phyloP scores from a whole-genome alignment of 2,113 vertebrate genomes.

The Nyctibius bracteatus region DNA sequence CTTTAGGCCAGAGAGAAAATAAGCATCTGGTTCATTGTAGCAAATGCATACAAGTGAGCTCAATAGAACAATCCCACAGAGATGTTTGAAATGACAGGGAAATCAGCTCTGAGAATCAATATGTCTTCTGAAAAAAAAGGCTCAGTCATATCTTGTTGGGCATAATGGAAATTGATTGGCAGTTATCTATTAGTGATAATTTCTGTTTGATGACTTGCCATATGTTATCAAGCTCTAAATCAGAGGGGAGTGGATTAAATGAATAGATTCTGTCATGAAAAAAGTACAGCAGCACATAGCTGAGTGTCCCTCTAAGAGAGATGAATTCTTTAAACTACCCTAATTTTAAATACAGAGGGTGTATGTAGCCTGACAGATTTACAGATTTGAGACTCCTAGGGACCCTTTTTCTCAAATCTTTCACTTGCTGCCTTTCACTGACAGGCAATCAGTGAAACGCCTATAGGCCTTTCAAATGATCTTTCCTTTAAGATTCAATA shows the following conservation, averaged over 20 bases:
- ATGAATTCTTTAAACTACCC: slow-evolving; percentile 28
- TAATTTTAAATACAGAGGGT: slow-evolving; percentile 26
- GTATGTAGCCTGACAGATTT: slow-evolving; percentile 32
- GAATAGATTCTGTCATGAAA: slow-evolving; percentile 36
- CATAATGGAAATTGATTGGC: slow-evolving; percentile 63
- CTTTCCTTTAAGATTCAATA: slow-evolving; percentile 45
- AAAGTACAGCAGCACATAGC: not conserved
- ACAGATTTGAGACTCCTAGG: slow-evolving; percentile 22
- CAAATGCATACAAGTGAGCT: not conserved
- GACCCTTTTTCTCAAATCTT: slow-evolving; percentile 34
- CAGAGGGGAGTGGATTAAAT: slow-evolving; percentile 20
- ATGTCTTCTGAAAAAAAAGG: not conserved
- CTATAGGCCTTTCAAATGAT: slow-evolving; percentile 26
- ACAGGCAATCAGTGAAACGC: slow-evolving; percentile 39
- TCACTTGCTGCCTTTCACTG: slow-evolving; percentile 30
- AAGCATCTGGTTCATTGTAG: slow-evolving; percentile 30
- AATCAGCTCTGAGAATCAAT: slow-evolving; percentile 28
- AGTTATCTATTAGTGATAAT: slow-evolving; percentile 67
- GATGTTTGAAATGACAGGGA: slow-evolving; percentile 53
- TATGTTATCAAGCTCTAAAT: slow-evolving; percentile 51
- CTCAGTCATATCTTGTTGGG: slow-evolving; percentile 51
- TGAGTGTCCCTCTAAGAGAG: slow-evolving; percentile 4
- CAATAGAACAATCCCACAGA: slow-evolving; percentile 36
- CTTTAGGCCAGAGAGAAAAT: slow-evolving; percentile 22
- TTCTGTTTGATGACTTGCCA: slow-evolving; percentile 64